Evolutionary conservation across 2,113 vertebrate genomes (phyloP), one percentile per base, ranked within the genome.

Genomic region (Aspiorhynchus laticeps): DNA sequence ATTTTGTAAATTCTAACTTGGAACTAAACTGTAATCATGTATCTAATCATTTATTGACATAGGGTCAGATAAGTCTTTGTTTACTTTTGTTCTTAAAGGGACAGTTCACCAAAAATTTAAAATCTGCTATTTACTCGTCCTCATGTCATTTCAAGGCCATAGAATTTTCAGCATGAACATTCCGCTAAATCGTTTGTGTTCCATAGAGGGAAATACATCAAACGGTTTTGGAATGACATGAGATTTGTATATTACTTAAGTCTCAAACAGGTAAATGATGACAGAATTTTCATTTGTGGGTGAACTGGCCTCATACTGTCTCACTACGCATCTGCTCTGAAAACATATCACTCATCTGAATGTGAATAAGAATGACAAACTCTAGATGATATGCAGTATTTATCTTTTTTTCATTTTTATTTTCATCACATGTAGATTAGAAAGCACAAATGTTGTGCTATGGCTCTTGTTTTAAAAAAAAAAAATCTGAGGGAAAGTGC

Each of bases 381-480:
- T 11, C 33, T 92, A 89, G 84, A 91, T 17, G 48, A 51, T 82
- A 91, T 91, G 91, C 93, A 92, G 90, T 91, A 91, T 92, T 83
- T 73, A 31, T 80, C 48, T 2, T 80, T 17, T 51, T 48, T 43
- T 41, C 38, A 2, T 41, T 41, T 41, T 43, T 46, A n/a, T 46
- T 77, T 38, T 87, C 88, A 80, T 86, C 82, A 91, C 75, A 56
- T 91, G 88, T 84, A 38, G 89, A 88, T 78, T 87, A 51, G 26
- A 84, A 71, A 69, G 15, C 59, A 69, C 14, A 0, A 71, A 38
- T 21, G 86, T 31, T 46, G 46, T 48, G 46, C 11, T 48, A 14
- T 48, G 41, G 10, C 3, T 36, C 1, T 59, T 59, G 46, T 77
- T 7, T 77, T 14, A 46, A 46, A 8, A 31, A 51, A 8, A 31